phyloP scores from a whole-genome alignment of 2,113 vertebrate species.

The Clupea harengus region DNA sequence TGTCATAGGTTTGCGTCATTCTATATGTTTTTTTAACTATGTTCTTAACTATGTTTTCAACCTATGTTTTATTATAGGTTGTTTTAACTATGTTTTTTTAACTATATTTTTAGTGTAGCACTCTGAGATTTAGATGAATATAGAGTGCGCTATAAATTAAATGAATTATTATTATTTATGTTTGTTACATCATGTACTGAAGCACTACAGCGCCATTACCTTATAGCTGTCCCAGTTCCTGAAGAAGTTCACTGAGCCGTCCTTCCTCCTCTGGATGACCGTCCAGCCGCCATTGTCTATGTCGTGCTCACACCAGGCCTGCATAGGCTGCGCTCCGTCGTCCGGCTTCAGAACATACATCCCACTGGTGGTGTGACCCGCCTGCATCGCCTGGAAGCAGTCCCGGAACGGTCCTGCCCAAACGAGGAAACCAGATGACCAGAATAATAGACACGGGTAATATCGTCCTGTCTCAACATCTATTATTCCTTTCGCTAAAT shows the following conservation, averaged over 20 bases:
- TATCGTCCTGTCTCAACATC: not conserved
- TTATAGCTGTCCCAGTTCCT: slow-evolving; percentile 98
- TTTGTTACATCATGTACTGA: no score
- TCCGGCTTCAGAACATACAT: slow-evolving; percentile 91
- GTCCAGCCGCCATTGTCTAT: slow-evolving; percentile 95
- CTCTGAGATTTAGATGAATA: no score
- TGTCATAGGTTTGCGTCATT: not conserved
- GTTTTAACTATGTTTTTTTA: no score
- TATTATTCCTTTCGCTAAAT: not conserved
- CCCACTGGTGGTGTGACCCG: slow-evolving; percentile 83
- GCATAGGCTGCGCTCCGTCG: slow-evolving; percentile 78
- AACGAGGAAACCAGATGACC: slow-evolving; percentile 41
- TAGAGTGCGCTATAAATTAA: no score
- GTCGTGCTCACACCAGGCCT: slow-evolving; percentile 94
- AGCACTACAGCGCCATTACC: slow-evolving; percentile 72
- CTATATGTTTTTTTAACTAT: no score
- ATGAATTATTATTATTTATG: no score
- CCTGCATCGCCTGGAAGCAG: slow-evolving; percentile 87
- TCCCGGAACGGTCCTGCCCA: slow-evolving; percentile 88
- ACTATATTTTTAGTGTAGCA: no score
- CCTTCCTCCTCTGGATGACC: slow-evolving; percentile 89
- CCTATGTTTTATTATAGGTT: no score
- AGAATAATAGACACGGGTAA: not conserved
- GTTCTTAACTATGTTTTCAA: no score
- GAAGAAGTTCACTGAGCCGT: slow-evolving; percentile 97